Evolutionary conservation across 2,797 vertebrate species (phyloP).

Genomic region (Paedocypris micromegethes): DNA sequence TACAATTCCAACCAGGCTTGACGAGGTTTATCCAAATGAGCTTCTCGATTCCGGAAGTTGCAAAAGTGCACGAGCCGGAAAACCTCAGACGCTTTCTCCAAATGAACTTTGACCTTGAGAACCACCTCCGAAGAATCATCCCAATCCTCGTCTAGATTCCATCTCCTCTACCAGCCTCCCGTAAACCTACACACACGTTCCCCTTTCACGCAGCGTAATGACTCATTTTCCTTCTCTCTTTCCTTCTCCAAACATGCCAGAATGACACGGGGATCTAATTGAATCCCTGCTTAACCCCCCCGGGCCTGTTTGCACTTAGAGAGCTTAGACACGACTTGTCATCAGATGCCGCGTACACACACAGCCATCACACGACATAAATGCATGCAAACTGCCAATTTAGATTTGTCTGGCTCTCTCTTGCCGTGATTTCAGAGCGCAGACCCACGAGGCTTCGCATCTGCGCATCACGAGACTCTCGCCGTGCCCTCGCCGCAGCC

Average conservation of each 20-base stretch:
- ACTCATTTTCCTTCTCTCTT: not conserved
- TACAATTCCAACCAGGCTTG: too few species aligned
- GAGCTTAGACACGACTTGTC: conserved; percentile 2
- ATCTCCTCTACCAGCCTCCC: too few species aligned
- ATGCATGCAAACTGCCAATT: conserved; percentile 37
- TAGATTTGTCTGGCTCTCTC: conserved; percentile 35
- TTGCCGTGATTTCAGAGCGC: conserved; percentile 36
- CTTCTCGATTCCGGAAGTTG: too few species aligned
- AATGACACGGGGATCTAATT: conserved; percentile 1
- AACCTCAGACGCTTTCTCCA: too few species aligned
- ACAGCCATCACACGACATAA: conserved; percentile 25
- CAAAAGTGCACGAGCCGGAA: too few species aligned
- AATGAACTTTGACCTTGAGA: too few species aligned
- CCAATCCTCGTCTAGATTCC: too few species aligned
- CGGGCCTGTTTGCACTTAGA: conserved; percentile 4
- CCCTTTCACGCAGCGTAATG: too few species aligned
- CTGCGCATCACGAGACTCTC: conserved; percentile 17
- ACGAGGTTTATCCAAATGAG: too few species aligned
- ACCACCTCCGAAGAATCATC: too few species aligned
- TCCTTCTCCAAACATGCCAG: conserved; percentile 11
- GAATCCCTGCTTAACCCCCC: not conserved
- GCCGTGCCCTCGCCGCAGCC: conserved; percentile 15
- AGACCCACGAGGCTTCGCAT: conserved; percentile 26
- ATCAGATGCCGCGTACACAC: conserved; percentile 11
- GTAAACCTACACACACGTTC: too few species aligned